Evolutionary conservation across 1,140 invertebrate genomes (phyloP).

Genomic region (Bombus soroeensis): DNA sequence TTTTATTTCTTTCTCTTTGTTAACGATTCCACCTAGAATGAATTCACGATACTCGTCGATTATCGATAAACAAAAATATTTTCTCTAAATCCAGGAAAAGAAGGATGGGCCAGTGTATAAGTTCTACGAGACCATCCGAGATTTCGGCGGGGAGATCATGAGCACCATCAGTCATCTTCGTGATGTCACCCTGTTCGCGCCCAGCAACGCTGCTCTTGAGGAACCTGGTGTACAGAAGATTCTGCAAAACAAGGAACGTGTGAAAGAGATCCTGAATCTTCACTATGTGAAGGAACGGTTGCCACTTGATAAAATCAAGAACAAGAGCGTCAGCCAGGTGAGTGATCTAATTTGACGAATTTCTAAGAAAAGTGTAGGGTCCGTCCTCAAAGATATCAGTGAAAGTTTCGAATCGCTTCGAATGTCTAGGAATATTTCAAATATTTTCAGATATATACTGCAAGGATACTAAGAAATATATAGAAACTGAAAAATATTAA

Average conservation of each 20-base stretch:
- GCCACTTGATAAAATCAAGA: constrained; percentile 89
- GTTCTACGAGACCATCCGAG: constrained; percentile 91
- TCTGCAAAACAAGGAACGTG: constrained; percentile 86
- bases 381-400: too few relatives aligned
- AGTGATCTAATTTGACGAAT: constrained; percentile 53
- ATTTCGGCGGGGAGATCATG: constrained; percentile 89
- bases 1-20: constrained; percentile 30
- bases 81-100: constrained; percentile 85
- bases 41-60: background rate
- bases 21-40: constrained; percentile 33
- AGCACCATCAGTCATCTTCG: constrained; percentile 87
- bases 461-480: too few relatives aligned
- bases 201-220: constrained; percentile 92
- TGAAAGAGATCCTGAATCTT: constrained; percentile 90
- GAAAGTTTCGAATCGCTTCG: constrained; percentile 22
- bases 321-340: constrained; percentile 88
- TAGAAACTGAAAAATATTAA: background rate
- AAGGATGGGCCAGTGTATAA: constrained; percentile 91
- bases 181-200: constrained; percentile 93
- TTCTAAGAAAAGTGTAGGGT: background rate
- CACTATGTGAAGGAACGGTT: constrained; percentile 90
- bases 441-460: too few relatives aligned
- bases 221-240: constrained; percentile 87
- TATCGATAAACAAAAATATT: constrained; percentile 61
- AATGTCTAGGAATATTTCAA: background rate